Conservation (phyloP, 2,888 invertebrate genomes). For the Hypsopygia costalis region DNA sequence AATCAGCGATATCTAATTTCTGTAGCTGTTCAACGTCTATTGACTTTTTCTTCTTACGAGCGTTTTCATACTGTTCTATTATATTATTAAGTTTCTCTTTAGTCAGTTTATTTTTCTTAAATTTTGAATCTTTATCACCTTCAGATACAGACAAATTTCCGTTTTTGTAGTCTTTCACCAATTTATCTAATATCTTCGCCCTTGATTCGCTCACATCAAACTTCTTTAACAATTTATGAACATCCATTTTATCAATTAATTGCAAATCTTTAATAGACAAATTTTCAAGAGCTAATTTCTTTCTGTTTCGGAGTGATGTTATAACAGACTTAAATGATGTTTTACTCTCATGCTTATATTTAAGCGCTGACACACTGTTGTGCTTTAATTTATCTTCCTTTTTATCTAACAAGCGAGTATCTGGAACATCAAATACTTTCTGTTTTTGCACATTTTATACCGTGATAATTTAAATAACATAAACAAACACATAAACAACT, state of each 20-base stretch:
- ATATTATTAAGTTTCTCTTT: constrained; percentile 25
- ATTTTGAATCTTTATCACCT: constrained; percentile 25
- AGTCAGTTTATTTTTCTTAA: constrained; percentile 24
- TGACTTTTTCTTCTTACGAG: constrained; percentile 14
- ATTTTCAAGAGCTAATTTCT: constrained; percentile 14
- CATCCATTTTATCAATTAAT: constrained; percentile 15
- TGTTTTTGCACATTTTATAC: no score
- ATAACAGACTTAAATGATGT: not conserved
- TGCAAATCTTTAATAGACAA: constrained; percentile 12
- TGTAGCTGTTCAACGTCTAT: constrained; percentile 10
- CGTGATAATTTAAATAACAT: no score
- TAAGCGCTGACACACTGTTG: no score
- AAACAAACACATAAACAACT: no score
- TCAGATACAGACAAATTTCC: constrained; percentile 27
- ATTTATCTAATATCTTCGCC: constrained; percentile 27
- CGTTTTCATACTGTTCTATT: constrained; percentile 25
- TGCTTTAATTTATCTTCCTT: no score
- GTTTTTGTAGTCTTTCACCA: constrained; percentile 32
- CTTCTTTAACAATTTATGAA: constrained; percentile 20
- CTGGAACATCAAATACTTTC: constrained; percentile 27
- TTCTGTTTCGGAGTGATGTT: constrained; percentile 27
- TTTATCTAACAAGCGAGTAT: constrained; percentile 9
- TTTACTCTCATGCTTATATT: no score
- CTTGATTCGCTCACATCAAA: constrained; percentile 28
- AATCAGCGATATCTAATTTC: constrained; percentile 6